Evolutionary conservation across 1,140 invertebrate species (phyloP).

Genomic region (Trypoxylus dichotomus): DNA sequence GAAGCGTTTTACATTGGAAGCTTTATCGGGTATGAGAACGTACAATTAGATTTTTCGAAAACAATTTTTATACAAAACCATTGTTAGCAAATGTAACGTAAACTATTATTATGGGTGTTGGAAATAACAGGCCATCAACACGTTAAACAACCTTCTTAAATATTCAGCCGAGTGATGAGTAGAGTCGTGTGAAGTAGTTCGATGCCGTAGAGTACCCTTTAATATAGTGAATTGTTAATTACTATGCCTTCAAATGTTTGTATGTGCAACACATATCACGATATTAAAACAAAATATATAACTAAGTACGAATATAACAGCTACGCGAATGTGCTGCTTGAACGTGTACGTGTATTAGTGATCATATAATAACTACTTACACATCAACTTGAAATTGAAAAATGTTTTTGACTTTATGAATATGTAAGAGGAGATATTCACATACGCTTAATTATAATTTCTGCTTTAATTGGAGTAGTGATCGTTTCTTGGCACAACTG

Average conservation of each 20-base stretch:
- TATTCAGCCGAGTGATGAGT: neutral
- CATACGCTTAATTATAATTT: neutral
- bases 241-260: conserved; percentile 6
- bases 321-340: too few relatives aligned
- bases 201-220: neutral
- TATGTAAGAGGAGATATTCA: neutral
- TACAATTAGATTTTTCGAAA: conserved; percentile 14
- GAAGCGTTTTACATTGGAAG: conserved; percentile 5
- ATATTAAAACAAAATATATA: neutral
- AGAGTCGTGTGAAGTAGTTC: conserved; percentile 24
- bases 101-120: conserved; percentile 24
- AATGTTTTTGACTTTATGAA: neutral
- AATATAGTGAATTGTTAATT: conserved; percentile 16
- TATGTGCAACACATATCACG: neutral
- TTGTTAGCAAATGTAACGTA: conserved; percentile 24
- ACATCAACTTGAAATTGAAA: neutral
- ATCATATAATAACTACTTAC: neutral
- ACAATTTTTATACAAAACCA: conserved; percentile 17
- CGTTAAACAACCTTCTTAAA: conserved; percentile 10
- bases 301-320: too few relatives aligned
- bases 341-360: too few relatives aligned
- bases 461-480: too few relatives aligned
- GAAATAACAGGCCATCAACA: conserved; percentile 14
- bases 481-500: too few relatives aligned
- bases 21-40: conserved; percentile 13